These are phyloP conservation scores for Grus americana DNA, from an alignment of 2,113 vertebrate species.

Conservation along the genomic window DNA sequence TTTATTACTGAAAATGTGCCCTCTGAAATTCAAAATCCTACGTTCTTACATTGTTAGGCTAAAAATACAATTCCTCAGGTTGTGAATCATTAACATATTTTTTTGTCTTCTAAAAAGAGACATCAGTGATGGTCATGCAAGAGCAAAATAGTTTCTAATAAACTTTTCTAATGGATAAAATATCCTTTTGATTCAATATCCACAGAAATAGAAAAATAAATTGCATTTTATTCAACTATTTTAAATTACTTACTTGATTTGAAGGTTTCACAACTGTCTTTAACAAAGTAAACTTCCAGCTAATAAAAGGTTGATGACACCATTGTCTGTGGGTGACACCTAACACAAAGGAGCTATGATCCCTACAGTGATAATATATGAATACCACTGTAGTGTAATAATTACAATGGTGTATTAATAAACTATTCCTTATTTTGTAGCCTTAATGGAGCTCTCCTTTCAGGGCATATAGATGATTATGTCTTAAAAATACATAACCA, in stretches of 20 bases:
- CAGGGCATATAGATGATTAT: not conserved
- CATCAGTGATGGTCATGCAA: not conserved
- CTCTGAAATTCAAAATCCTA: not conserved
- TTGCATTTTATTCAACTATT: not conserved
- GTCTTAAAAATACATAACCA: not conserved
- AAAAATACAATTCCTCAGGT: not conserved
- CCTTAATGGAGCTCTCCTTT: not conserved
- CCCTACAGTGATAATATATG: not conserved
- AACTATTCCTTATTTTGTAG: not conserved
- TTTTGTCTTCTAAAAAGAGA: slow-evolving; percentile 23
- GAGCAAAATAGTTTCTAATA: not conserved
- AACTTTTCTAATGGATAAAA: not conserved
- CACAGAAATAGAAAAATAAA: not conserved
- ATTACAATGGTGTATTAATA: not conserved
- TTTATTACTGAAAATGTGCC: not conserved
- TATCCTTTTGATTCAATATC: not conserved
- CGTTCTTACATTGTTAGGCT: not conserved
- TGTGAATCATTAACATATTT: slow-evolving; percentile 51
- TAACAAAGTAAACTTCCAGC: slow-evolving; percentile 7
- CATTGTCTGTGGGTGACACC: not conserved
- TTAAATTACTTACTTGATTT: not conserved
- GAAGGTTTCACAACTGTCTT: not conserved
- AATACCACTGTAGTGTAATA: not conserved
- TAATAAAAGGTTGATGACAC: not conserved
- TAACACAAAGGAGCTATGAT: not conserved